These are phyloP conservation scores for Pentalonia nigronervosa DNA, from an alignment of 1,140 invertebrate genomes.

Conservation along the genomic window DNA sequence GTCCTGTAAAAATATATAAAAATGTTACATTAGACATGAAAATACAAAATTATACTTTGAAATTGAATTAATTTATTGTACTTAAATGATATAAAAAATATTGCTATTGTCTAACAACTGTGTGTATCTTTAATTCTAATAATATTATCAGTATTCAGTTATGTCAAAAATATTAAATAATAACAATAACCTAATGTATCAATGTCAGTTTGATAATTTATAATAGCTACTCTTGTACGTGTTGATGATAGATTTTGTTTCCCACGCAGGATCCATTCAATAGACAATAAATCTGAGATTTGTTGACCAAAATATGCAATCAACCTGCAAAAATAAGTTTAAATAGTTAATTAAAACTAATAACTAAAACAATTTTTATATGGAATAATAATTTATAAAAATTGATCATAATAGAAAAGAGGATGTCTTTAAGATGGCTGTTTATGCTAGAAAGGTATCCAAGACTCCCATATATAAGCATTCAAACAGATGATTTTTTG, in stretches of 20 bases:
- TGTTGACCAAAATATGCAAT: constrained; percentile 48
- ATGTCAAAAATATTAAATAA: not conserved
- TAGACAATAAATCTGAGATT: constrained; percentile 38
- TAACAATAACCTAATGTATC: constrained; percentile 35
- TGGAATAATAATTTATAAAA: not conserved
- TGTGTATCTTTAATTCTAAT: not conserved
- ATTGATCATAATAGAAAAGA: not conserved
- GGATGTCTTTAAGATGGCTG: not conserved
- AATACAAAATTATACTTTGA: not conserved
- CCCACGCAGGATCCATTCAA: constrained; percentile 34
- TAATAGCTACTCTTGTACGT: not conserved
- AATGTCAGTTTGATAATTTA: constrained; percentile 35
- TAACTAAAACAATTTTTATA: not conserved
- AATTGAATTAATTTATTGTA: not conserved
- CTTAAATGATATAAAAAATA: not conserved
- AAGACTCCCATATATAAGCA: not conserved
- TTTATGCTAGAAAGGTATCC: not conserved
- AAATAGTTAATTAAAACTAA: not conserved
- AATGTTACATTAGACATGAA: not conserved
- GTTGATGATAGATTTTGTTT: constrained; percentile 35
- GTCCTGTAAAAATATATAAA: constrained; percentile 2
- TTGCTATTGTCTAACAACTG: not conserved
- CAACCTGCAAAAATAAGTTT: constrained; percentile 19
- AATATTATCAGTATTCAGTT: too few species aligned
- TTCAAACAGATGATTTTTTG: not conserved